Evolutionary conservation across 2,113 vertebrate species (phyloP), one percentile per base, ranked within the genome.

Genomic region (Neoarius graeffei): DNA sequence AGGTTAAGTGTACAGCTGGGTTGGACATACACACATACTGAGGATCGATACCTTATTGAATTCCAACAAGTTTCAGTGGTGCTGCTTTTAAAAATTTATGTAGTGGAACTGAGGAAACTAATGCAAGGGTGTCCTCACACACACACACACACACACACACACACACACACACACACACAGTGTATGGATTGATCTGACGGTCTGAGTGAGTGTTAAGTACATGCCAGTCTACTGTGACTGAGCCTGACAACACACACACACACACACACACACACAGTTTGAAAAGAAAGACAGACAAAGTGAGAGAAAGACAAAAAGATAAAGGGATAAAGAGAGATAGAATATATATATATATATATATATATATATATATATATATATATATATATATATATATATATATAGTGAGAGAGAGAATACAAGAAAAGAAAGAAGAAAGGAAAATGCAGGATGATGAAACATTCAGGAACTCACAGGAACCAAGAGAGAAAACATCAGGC

Each of bases 1-100:
- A 81, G 62, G 23, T 90, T 80, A 90, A 87, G 74, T 56, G 83
- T 84, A 83, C 30, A 35, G 52, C 86, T 35, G 54, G 19, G 56
- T 81, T 17, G 13, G 7, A 82, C 27, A 62, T 35, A 48, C 11
- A 83, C 52, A 27, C 59, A 66, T 50, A 54, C 85, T 9, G 13
- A 54, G 66, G 89, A 88, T 91, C 90, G 71, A 91, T 91, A 60
- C 76, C 56, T 87, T 86, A 91, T 89, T 91, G 88, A 86, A 88
- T 91, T 91, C 81, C 82, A 89, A 84, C 86, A 88, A 86, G 84
- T 73, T 89, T 87, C 64, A 74, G 81, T 85, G 60, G 82, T 27
- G 79, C 71, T 82, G 85, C 69, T 85, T 88, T 87, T 89, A 88
- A 82, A 88, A 89, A 89, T 91, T 87, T 57, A 89, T 90, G 82